These are phyloP conservation scores for Oenanthe melanoleuca DNA, from an alignment of 2,113 vertebrate genomes.

Conservation along the genomic window DNA sequence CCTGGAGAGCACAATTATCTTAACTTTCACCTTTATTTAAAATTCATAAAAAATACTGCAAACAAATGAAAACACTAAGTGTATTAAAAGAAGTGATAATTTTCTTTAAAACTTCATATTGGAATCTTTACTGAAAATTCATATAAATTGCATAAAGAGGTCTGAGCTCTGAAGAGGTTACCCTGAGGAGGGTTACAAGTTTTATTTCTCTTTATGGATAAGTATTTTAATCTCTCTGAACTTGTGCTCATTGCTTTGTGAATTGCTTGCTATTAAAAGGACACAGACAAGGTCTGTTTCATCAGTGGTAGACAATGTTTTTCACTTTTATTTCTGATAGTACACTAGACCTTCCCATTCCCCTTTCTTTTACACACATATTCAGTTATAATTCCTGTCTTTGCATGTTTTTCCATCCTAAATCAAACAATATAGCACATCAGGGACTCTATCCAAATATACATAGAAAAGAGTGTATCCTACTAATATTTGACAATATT, in stretches of 20 bases:
- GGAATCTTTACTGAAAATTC: not conserved
- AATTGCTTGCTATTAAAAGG: not conserved
- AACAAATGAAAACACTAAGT: not conserved
- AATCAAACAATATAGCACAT: not conserved
- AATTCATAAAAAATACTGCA: not conserved
- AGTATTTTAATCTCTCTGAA: slow-evolving; percentile 37
- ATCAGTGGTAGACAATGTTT: slow-evolving; percentile 6
- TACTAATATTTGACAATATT: not conserved
- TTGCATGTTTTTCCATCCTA: not conserved
- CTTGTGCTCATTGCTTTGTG: not conserved
- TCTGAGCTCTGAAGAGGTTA: not conserved
- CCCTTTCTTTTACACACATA: not conserved
- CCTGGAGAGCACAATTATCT: not conserved
- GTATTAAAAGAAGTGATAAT: not conserved
- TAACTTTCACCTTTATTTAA: not conserved
- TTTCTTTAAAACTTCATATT: not conserved
- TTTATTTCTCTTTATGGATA: slow-evolving; percentile 25
- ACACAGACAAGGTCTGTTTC: slow-evolving; percentile 20
- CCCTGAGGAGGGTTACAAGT: not conserved
- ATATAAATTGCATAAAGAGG: not conserved
- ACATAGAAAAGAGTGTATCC: not conserved
- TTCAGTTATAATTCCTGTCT: not conserved
- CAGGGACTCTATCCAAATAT: not conserved
- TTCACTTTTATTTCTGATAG: slow-evolving; percentile 18
- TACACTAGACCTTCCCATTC: not conserved